Evolutionary conservation across 2,888 invertebrate genomes (phyloP), one percentile per base, ranked within the genome.

Genomic region (Amitus sp.): DNA sequence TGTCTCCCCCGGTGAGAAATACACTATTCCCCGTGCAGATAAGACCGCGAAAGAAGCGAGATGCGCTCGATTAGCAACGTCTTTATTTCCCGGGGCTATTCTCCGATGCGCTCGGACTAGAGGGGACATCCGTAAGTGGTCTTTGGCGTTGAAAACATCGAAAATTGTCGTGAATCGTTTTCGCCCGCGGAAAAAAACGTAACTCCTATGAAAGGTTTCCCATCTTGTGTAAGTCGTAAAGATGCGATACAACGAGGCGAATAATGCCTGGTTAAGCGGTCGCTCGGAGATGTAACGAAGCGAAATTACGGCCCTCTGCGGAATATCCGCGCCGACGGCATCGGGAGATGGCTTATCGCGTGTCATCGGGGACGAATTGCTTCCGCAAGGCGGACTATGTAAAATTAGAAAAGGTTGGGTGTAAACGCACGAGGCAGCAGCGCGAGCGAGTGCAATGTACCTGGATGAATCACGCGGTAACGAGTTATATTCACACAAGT

Each of bases 331-430:
- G 62, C 58, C 58, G 55, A 42, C 48, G 58, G 57, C 62, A 47
- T 33, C 50, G 51, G 40, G 58, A 37, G 50, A 30, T 55, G 54
- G 46, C 58, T 59, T 58, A 56, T 63, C 59, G 58, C 59, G 59
- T 63, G 63, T 58, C 63, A 55, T 55, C 63, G 55, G 58, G 58
- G 58, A 55, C 62, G 53, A 62, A 63, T 63, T 63, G 60, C 64
- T 64, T 59, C 60, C 63, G 63, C 63, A 43, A 55, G 28, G 53
- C 34, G 13, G 59, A 52, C 63, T 63, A 59, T 50, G 52, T 59
- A 53, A 63, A 59, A 63, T 59, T 63, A 52, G 63, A 56, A 56
- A 59, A 63, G 46, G 55, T 59, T 56, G 63, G 63, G 56, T 59
- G 55, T 55, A 56, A 59, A 57, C 54, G 51, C 57, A 51, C 15